Percentiles rank a stretch among this genome's conserved stretches.
These are phyloP conservation scores for Sweltsa coloradensis DNA, from an alignment of 1,140 invertebrate species.

Conservation along the genomic window DNA sequence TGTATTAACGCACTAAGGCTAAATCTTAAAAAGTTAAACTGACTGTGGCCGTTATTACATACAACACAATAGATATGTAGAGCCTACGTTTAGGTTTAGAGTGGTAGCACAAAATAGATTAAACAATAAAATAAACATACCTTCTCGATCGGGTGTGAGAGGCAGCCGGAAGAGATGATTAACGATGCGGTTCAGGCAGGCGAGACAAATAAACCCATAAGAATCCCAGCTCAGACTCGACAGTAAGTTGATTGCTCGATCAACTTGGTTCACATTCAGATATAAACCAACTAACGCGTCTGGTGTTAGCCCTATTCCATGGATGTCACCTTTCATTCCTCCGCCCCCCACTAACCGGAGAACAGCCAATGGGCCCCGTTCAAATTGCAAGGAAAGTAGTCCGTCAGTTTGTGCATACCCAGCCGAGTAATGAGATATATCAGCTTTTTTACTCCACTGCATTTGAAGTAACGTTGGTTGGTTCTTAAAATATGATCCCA, in stretches of 20 bases:
- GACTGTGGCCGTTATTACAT: too few species aligned
- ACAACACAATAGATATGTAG: too few species aligned
- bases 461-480: constrained; percentile 41
- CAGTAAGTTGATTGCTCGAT: constrained; percentile 56
- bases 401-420: constrained; percentile 26
- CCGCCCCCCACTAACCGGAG: constrained; percentile 33
- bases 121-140: constrained; percentile 28
- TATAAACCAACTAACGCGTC: constrained; percentile 52
- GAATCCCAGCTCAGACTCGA: constrained; percentile 58
- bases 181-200: constrained; percentile 54
- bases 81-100: too few species aligned
- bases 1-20: too few species aligned
- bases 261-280: constrained; percentile 44
- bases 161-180: constrained; percentile 53
- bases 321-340: constrained; percentile 29
- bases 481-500: constrained; percentile 56
- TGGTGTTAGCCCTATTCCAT: constrained; percentile 33
- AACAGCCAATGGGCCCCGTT: constrained; percentile 38
- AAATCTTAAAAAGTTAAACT: too few species aligned
- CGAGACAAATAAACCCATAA: constrained; percentile 50
- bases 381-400: constrained; percentile 42
- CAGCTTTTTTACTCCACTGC: constrained; percentile 41
- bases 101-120: too few species aligned
- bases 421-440: constrained; percentile 31
- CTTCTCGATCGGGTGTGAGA: constrained; percentile 48